Conservation (phyloP, 2,797 vertebrate genomes). For the Microcaecilia unicolor region DNA sequence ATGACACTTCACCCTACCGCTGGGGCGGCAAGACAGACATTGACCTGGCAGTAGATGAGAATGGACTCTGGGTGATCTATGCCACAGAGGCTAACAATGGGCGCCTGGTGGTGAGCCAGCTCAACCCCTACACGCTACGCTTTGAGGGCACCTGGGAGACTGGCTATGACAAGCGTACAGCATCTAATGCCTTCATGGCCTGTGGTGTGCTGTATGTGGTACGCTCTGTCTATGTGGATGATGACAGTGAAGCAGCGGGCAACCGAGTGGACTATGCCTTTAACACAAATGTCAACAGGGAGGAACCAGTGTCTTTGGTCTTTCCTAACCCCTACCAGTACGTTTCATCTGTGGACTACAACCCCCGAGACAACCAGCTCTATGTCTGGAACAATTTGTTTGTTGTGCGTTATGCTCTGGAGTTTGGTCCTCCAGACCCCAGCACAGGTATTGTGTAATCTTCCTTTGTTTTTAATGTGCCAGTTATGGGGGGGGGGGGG, state of each 20-base stretch:
- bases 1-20: slow-evolving; percentile 88
- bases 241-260: slow-evolving; percentile 81
- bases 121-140: slow-evolving; percentile 88
- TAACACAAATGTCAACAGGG: slow-evolving; percentile 76
- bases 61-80: slow-evolving; percentile 89
- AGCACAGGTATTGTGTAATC: too few relatives aligned
- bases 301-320: slow-evolving; percentile 66
- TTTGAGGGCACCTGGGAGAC: slow-evolving; percentile 94
- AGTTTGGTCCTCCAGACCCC: slow-evolving; percentile 78
- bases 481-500: too few relatives aligned
- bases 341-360: slow-evolving; percentile 88
- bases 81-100: slow-evolving; percentile 87
- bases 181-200: slow-evolving; percentile 92
- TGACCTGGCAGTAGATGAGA: slow-evolving; percentile 89
- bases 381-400: slow-evolving; percentile 96
- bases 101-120: slow-evolving; percentile 83
- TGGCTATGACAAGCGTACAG: slow-evolving; percentile 82
- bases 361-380: slow-evolving; percentile 89
- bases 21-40: slow-evolving; percentile 95
- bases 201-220: slow-evolving; percentile 87
- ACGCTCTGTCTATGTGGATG: slow-evolving; percentile 84
- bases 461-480: too few relatives aligned
- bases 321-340: slow-evolving; percentile 94
- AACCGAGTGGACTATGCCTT: slow-evolving; percentile 83
- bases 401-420: slow-evolving; percentile 76